Base-by-base conservation (phyloP, 2,797 vertebrate genomes). In the Silurus aristotelis region DNA sequence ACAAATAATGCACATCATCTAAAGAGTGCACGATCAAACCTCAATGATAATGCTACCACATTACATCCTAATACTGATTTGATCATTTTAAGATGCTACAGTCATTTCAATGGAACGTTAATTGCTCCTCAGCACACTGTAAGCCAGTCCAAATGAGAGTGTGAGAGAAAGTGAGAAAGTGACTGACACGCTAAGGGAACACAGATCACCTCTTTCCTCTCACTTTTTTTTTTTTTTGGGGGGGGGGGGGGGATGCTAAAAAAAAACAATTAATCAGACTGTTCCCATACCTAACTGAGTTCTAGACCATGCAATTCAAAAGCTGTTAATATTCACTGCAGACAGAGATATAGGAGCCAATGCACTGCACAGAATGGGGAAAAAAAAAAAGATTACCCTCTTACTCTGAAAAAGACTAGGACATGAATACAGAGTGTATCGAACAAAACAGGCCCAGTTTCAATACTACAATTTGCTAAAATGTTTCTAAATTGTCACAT, bases 191-290 rank as follows among this genome's bases (percentile, higher is more conserved):
- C 15, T 81, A 43, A 84, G 46, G 22, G 52, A 70, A 76, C 58
- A 48, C 46, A 25, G 75, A 7, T 60, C 22, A 17, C 8, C 27
- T 66, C 6, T 56, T 71, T 48, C n/a, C n/a, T 43, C 38, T 27
- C 15, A 38, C 48, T 52, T 10, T 52, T 10, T 52, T 10, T 52
- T 10, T 52, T 8, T 5, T 8, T 5, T 8, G n/a, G n/a, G n/a
- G n/a, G n/a, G n/a, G n/a, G n/a, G 9, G 48, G 6, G 48, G 48
- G 76, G 58, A 78, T 52, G 68, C 76, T 56, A 76, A 43, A 56
- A 43, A 56, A 88, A 86, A 84, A 78, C 27, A 70, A 77, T 77
- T 77, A 87, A 66, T 87, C 83, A 76, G 78, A 84, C 67, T 80
- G 56, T 86, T 84, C 83, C 8, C 78, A 87, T 78, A 87, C 60